phyloP scores from a whole-genome alignment of 2,113 vertebrate genomes.

The Tiliqua scincoides region DNA sequence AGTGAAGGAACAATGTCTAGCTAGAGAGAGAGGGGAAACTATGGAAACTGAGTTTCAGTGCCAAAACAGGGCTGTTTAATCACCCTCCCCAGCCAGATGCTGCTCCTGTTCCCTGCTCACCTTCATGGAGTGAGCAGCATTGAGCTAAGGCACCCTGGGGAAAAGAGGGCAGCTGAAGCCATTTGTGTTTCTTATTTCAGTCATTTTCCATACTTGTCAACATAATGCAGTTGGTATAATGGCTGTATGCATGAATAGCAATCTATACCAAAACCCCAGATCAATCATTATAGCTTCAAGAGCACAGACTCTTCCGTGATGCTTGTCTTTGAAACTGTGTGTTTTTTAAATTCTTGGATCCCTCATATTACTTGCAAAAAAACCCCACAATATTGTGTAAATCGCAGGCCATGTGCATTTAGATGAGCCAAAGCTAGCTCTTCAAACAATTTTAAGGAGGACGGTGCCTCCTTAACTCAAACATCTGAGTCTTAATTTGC shows the following conservation, averaged over 20 bases:
- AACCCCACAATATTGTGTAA: not conserved
- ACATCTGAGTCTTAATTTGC: conserved; percentile 16
- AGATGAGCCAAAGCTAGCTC: not conserved
- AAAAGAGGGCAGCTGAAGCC: conserved; percentile 9
- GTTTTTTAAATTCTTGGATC: not conserved
- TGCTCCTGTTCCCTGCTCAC: conserved; percentile 18
- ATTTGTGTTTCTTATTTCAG: conserved; percentile 8
- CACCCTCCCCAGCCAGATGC: not conserved
- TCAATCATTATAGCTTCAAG: not conserved
- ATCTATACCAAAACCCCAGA: not conserved
- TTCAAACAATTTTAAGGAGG: not conserved
- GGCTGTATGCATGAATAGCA: not conserved
- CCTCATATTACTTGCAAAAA: not conserved
- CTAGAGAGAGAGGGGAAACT: not conserved
- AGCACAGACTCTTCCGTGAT: not conserved
- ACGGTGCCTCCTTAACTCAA: conserved; percentile 2
- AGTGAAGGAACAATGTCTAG: not conserved
- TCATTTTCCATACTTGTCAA: conserved; percentile 6
- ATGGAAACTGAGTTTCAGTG: not conserved
- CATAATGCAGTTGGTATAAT: not conserved
- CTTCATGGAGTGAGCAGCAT: conserved; percentile 20
- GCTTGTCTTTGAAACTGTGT: not conserved
- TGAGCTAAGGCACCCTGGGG: not conserved
- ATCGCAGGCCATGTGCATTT: not conserved
- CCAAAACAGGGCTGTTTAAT: conserved; percentile 17